phyloP scores from a whole-genome alignment of 1,140 invertebrate species.

The Aradophagus sp. region DNA sequence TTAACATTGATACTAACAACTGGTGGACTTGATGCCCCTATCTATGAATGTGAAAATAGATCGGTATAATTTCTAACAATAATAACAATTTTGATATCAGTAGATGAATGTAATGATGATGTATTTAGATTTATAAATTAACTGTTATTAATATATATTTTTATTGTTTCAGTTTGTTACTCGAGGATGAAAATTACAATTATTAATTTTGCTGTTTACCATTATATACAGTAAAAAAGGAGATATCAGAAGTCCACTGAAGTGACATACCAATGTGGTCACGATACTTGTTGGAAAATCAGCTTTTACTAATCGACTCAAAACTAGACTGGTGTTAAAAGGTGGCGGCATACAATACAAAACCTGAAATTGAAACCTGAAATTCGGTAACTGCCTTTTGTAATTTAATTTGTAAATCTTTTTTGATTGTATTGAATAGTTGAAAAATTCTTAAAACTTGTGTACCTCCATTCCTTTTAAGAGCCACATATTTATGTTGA shows the following conservation, averaged over 20 bases:
- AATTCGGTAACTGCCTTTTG: no score
- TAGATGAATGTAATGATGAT: background rate
- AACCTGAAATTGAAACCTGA: conserved; percentile 64
- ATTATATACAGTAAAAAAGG: conserved; percentile 69
- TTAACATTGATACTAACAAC: conserved; percentile 65
- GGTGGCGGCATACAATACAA: conserved; percentile 73
- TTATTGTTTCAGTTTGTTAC: no score
- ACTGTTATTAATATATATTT: no score
- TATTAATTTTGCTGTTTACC: conserved; percentile 52
- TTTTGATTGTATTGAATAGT: no score
- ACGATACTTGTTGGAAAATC: conserved; percentile 70
- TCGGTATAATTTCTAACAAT: background rate
- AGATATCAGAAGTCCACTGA: conserved; percentile 68
- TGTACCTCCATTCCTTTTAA: conserved; percentile 72
- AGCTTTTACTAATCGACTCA: conserved; percentile 66
- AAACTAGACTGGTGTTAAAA: conserved; percentile 67
- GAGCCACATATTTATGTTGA: conserved; percentile 66
- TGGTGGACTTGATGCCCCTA: conserved; percentile 27
- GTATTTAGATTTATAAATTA: no score
- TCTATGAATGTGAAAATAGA: conserved; percentile 8
- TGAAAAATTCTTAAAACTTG: no score
- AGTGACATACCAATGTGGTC: conserved; percentile 68
- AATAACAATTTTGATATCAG: background rate
- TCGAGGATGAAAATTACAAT: background rate
- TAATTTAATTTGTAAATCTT: no score